Evolutionary conservation across 2,888 invertebrate species (phyloP).

Genomic region (Andrena bucephala): DNA sequence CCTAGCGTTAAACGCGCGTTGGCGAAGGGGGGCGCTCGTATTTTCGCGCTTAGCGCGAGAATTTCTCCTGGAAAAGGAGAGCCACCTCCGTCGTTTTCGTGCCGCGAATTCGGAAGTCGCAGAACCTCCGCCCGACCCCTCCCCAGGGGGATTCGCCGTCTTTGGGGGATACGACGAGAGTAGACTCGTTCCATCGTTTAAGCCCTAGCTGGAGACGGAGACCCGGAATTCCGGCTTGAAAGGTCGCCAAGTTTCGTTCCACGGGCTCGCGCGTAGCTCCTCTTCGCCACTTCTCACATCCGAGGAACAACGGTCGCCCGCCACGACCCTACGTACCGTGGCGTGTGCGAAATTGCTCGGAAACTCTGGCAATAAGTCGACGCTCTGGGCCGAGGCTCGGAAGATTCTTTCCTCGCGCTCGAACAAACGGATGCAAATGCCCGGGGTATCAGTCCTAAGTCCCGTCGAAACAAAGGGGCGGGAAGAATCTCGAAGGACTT

Average conservation of each 20-base stretch:
- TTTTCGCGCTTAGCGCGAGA: slow-evolving; percentile 42
- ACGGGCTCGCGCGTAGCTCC: slow-evolving; percentile 22
- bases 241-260: slow-evolving; percentile 62
- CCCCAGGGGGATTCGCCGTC: slow-evolving; percentile 34
- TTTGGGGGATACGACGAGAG: slow-evolving; percentile 29
- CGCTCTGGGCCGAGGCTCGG: not conserved
- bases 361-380: slow-evolving; percentile 63
- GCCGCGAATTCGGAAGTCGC: slow-evolving; percentile 61
- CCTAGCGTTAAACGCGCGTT: slow-evolving; percentile 34
- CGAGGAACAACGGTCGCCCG: slow-evolving; percentile 48
- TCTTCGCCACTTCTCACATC: slow-evolving; percentile 45
- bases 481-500: no score
- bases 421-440: slow-evolving; percentile 21
- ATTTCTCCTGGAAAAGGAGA: slow-evolving; percentile 14
- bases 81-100: slow-evolving; percentile 41
- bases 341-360: slow-evolving; percentile 60
- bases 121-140: slow-evolving; percentile 1
- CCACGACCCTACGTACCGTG: slow-evolving; percentile 29
- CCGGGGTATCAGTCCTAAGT: not conserved
- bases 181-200: slow-evolving; percentile 57
- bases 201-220: slow-evolving; percentile 38
- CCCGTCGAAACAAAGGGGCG: not conserved
- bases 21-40: slow-evolving; percentile 26
- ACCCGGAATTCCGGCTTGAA: slow-evolving; percentile 60
- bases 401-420: slow-evolving; percentile 27